phyloP scores from a whole-genome alignment of 2,888 invertebrate species.

The Synergus japonicus region DNA sequence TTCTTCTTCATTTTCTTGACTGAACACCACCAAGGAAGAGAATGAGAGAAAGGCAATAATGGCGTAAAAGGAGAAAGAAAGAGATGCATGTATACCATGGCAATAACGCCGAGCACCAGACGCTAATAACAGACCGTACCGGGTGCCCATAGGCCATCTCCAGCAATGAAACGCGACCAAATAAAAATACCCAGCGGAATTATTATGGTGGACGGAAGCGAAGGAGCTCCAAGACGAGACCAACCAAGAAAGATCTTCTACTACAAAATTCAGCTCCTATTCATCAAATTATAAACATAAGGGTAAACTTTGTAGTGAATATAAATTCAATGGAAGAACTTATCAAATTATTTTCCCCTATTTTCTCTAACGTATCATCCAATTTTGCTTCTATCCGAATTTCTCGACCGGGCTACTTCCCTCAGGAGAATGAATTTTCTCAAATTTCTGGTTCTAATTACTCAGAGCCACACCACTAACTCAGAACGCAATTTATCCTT shows the following conservation, averaged over 20 bases:
- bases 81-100: conserved; percentile 70
- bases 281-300: background rate
- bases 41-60: conserved; percentile 57
- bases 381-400: background rate
- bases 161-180: conserved; percentile 75
- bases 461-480: background rate
- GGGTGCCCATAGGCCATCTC: conserved; percentile 77
- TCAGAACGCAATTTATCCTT: conserved; percentile 9
- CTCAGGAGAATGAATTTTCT: conserved; percentile 1
- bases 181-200: conserved; percentile 75
- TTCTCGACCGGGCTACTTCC: background rate
- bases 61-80: conserved; percentile 54
- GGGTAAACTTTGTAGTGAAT: background rate
- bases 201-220: conserved; percentile 76
- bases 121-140: conserved; percentile 77
- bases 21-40: conserved; percentile 49
- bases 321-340: background rate
- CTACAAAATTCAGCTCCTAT: background rate
- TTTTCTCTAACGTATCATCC: background rate
- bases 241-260: conserved; percentile 3
- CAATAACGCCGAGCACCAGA: conserved; percentile 77
- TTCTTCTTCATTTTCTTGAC: conserved; percentile 40
- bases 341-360: background rate
- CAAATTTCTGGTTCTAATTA: conserved; percentile 1
- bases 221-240: conserved; percentile 44